Conservation (phyloP, 2,888 invertebrate genomes). For the Ischnura elegans region DNA sequence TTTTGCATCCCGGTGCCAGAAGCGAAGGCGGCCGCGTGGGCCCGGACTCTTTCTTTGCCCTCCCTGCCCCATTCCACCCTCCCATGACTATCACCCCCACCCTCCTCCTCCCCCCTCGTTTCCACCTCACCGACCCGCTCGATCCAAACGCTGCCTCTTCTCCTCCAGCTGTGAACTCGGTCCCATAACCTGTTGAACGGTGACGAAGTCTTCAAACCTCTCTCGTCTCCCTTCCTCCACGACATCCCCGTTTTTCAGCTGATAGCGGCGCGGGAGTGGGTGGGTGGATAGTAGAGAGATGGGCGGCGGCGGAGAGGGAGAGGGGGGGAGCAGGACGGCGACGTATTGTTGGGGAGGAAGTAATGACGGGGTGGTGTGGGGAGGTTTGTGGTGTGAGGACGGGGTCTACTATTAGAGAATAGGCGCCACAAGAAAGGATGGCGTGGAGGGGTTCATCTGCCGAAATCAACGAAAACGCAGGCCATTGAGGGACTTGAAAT, state of each 20-base stretch:
- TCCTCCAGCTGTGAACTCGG: slow-evolving; percentile 18
- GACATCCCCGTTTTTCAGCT: slow-evolving; percentile 29
- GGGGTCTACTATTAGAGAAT: background rate
- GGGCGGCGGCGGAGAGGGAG: background rate
- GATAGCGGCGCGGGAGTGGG: background rate
- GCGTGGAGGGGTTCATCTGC: background rate
- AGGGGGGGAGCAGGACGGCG: background rate
- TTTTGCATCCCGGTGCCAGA: slow-evolving; percentile 64
- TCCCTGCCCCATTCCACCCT: background rate
- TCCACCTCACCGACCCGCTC: slow-evolving; percentile 34
- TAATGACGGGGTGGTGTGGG: background rate
- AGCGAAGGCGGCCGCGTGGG: slow-evolving; percentile 33
- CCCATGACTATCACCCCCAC: background rate
- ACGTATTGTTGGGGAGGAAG: background rate
- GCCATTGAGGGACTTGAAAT: no score
- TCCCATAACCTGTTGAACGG: slow-evolving; percentile 65
- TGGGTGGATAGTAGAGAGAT: background rate
- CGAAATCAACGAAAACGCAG: no score
- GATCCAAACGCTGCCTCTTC: background rate
- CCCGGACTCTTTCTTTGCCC: background rate
- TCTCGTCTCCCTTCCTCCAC: background rate
- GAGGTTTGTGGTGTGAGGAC: no score
- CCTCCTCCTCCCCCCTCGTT: background rate
- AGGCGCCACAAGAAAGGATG: background rate
- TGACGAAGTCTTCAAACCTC: slow-evolving; percentile 45